Conservation (phyloP, 2,797 vertebrate genomes). For the Girardinus metallicus region DNA sequence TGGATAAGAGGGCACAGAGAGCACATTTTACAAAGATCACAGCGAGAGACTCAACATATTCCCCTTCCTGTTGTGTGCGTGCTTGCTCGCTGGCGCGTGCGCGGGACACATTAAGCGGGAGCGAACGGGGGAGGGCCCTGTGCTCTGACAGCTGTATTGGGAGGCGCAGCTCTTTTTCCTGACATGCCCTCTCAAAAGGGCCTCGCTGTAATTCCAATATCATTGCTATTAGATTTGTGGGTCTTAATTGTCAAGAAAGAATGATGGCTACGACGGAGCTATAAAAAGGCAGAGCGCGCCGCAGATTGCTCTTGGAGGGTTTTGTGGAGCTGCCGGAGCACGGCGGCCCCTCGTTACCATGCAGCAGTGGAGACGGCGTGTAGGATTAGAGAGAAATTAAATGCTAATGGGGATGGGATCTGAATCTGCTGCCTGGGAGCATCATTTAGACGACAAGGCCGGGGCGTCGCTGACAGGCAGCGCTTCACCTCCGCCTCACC, state of each 20-base stretch:
- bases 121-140: constrained; percentile 48
- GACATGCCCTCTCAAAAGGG: constrained; percentile 71
- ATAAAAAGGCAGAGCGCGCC: constrained; percentile 60
- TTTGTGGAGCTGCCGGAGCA: constrained; percentile 40
- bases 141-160: constrained; percentile 77
- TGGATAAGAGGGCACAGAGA: constrained; percentile 77
- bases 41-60: constrained; percentile 73
- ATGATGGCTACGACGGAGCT: constrained; percentile 75
- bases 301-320: constrained; percentile 71
- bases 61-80: constrained; percentile 54
- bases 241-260: constrained; percentile 85
- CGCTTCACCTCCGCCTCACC: constrained; percentile 44
- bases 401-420: constrained; percentile 86
- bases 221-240: constrained; percentile 83
- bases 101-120: constrained; percentile 59
- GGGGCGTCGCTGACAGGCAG: constrained; percentile 76
- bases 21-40: constrained; percentile 76
- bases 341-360: constrained; percentile 73
- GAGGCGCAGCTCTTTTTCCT: constrained; percentile 62
- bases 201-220: constrained; percentile 82
- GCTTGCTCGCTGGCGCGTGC: constrained; percentile 3
- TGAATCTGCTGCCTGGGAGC: constrained; percentile 78
- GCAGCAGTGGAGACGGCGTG: constrained; percentile 67
- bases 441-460: constrained; percentile 78
- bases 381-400: constrained; percentile 86